A percentile compares a stretch with the other conserved stretches of the same genome.
Evolutionary conservation across 2,113 vertebrate genomes (phyloP).

Genomic region (Mungos mungo): DNA sequence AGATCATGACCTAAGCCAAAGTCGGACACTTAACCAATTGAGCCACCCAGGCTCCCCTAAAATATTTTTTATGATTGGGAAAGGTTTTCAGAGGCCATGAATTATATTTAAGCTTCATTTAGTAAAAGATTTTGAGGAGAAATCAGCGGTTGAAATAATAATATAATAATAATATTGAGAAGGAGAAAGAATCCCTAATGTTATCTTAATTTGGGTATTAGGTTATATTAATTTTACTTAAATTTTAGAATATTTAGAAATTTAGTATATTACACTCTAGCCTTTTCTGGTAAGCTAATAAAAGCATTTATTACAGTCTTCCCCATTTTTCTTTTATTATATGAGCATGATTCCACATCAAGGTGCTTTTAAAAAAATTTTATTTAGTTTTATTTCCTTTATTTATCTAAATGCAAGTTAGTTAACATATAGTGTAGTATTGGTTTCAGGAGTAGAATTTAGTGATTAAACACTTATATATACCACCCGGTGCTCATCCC

Average conservation of each 20-base stretch:
- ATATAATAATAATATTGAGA: background rate
- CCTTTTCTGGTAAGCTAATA: background rate
- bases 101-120: conserved; percentile 46
- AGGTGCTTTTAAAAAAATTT: no score
- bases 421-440: no score
- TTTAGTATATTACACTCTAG: background rate
- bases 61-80: background rate
- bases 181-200: background rate
- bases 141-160: background rate
- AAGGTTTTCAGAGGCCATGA: conserved; percentile 19
- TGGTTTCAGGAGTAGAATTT: no score
- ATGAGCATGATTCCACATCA: background rate
- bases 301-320: background rate
- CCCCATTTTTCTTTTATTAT: background rate
- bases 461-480: no score
- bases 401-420: no score
- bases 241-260: background rate
- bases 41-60: background rate
- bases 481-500: no score
- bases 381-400: no score
- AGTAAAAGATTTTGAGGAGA: conserved; percentile 3
- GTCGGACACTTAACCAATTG: no score
- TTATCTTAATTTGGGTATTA: conserved; percentile 16
- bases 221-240: background rate
- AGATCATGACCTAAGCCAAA: no score